A percentile compares a stretch with the other conserved stretches of the same genome.
Evolutionary conservation across 2,888 invertebrate species (phyloP).

Genomic region (Rotaria macrura): DNA sequence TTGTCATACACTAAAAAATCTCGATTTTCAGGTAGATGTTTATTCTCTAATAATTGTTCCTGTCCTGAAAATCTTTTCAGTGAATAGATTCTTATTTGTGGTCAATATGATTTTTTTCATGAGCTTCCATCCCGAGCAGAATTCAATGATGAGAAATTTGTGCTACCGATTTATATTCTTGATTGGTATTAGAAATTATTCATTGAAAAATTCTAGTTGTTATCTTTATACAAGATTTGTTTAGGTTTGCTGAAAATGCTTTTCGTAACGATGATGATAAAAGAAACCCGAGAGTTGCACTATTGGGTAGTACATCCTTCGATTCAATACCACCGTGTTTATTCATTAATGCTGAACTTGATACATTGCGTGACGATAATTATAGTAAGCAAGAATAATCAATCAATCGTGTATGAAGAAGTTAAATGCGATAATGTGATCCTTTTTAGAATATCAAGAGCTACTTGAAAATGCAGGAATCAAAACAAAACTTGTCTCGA

Average conservation of each 20-base stretch:
- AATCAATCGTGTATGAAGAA: background rate
- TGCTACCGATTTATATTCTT: background rate
- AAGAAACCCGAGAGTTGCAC: slow-evolving; percentile 37
- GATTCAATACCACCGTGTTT: slow-evolving; percentile 41
- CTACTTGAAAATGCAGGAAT: slow-evolving; percentile 34
- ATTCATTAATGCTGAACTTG: slow-evolving; percentile 37
- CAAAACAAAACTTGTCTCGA: slow-evolving; percentile 30
- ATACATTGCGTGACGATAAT: slow-evolving; percentile 41
- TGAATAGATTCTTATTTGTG: slow-evolving; percentile 29
- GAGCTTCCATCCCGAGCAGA: slow-evolving; percentile 32
- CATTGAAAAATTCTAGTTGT: too few species aligned
- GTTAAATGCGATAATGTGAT: background rate
- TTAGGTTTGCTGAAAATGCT: background rate
- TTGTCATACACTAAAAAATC: slow-evolving; percentile 39
- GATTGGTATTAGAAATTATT: background rate
- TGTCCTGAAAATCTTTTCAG: background rate
- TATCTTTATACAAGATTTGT: background rate
- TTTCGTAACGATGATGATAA: slow-evolving; percentile 17
- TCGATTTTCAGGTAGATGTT: slow-evolving; percentile 40
- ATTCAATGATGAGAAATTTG: background rate
- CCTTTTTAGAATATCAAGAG: slow-evolving; percentile 34
- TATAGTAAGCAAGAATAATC: slow-evolving; percentile 38
- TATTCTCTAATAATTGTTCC: background rate
- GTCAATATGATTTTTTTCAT: background rate
- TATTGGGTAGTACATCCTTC: slow-evolving; percentile 37